Evolutionary conservation across 2,113 vertebrate genomes (phyloP).

Genomic region (Synchiropus splendidus): DNA sequence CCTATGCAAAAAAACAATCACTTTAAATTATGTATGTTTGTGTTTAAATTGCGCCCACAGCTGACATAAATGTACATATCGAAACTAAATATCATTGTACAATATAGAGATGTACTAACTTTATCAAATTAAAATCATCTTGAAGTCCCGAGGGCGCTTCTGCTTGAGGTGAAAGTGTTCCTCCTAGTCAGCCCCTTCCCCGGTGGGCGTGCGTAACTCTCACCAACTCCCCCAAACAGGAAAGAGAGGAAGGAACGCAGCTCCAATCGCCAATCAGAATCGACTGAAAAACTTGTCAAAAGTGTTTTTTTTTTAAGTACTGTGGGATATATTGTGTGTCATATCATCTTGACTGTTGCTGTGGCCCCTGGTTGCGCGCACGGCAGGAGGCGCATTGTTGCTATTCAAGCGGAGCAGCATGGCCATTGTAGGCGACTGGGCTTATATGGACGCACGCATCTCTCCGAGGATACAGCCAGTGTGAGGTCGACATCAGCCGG

Average conservation of each 20-base stretch:
- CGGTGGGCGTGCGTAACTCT: conserved; percentile 55
- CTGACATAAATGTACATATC: too few species aligned
- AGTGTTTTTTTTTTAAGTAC: conserved; percentile 17
- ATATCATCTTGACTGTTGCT: too few species aligned
- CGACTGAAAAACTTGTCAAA: conserved; percentile 33
- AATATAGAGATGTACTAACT: too few species aligned
- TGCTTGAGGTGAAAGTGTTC: too few species aligned
- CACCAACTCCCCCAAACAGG: conserved; percentile 43
- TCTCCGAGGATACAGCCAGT: conserved; percentile 38
- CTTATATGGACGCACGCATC: conserved; percentile 64
- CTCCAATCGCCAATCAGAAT: conserved; percentile 62
- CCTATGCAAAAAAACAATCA: too few species aligned
- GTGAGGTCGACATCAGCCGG: too few species aligned
- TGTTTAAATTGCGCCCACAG: too few species aligned
- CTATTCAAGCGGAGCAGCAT: conserved; percentile 64
- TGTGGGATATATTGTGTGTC: conserved; percentile 28
- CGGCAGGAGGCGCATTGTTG: conserved; percentile 64
- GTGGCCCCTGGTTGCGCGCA: conserved; percentile 54
- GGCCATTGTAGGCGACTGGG: conserved; percentile 61
- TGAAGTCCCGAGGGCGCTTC: too few species aligned
- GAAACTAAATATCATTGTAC: too few species aligned
- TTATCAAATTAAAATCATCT: too few species aligned
- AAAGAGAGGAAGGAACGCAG: conserved; percentile 27
- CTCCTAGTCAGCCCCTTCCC: conserved; percentile 36
- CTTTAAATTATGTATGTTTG: too few species aligned